Evolutionary conservation across 2,797 vertebrate genomes (phyloP), one percentile per base, ranked within the genome.

Genomic region (Sebastes itinus): DNA sequence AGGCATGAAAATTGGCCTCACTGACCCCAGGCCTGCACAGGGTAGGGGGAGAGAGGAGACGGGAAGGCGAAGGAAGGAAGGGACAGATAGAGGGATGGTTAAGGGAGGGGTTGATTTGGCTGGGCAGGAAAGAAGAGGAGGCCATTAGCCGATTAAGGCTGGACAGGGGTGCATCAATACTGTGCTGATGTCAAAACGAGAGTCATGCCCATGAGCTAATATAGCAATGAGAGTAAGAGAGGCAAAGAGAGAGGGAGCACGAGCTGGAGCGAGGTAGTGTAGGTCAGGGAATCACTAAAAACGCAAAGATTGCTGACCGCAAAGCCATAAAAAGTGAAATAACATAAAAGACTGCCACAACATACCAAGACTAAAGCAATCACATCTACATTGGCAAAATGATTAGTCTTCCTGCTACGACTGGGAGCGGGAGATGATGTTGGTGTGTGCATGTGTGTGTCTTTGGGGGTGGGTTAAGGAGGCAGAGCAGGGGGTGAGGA

Each of bases 121-220:
- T 78, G 79, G 87, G 91, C 88, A 92, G 91, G 84, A 88, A 92
- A 94, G 92, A 92, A 89, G 88, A 91, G 86, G 92, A 95, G 90
- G 93, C 95, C 95, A 96, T 96, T 96, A 96, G 95, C 93, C 94
- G 95, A 96, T 96, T 96, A 95, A 95, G 93, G 90, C 87, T 78
- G 91, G 92, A 94, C 71, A 88, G 88, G 85, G 92, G 92, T 91
- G 94, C 94, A 94, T 96, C 95, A 93, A 95, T 96, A 95, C 92
- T 92, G 88, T 80, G 79, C 90, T 74, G 88, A 94, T 94, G 94
- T 95, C 94, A 94, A 93, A 92, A 94, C 88, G 90, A 95, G 86
- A 94, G 91, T 86, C 90, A 89, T 91, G 89, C 86, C 88, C 89
- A 91, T 91, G 89, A 93, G 91, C 89, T 91, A 92, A 92, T 94